Evolutionary conservation across 2,797 vertebrate species (phyloP), one percentile per base, ranked within the genome.

Genomic region (Muscicapa comitata): DNA sequence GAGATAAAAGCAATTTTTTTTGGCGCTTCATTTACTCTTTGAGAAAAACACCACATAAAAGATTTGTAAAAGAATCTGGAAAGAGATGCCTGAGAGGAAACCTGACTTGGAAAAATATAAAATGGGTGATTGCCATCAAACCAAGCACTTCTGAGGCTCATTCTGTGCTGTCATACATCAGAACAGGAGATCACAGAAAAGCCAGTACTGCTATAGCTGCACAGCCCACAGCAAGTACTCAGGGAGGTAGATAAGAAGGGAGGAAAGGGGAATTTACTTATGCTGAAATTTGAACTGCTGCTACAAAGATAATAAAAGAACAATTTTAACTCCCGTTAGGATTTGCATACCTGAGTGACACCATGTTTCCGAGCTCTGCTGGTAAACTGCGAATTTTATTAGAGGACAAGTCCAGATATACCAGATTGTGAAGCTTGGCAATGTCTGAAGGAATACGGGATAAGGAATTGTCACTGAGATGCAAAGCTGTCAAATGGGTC

Each of bases 351-450:
- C 99, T 99, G 99, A 99, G 99, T 99, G 99, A 99, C 97, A 99
- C 99, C 99, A 99, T 99, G 99, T 99, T 99, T 98, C 99, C 99
- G 97, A 99, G 99, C 98, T 99, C 99, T 97, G 99, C 98, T 85
- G 99, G 99, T 98, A 99, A 98, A 98, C 99, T 99, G 98, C 99
- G 99, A 82, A 99, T 99, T 98, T 99, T 99, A 97, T 99, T 99
- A 97, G 99, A 99, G 87, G 99, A 99, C 97, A 99, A 98, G 98
- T 99, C 99, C 98, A 99, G 98, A 98, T 99, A 99, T 90, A 99
- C 98, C 98, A 99, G 98, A 98, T 99, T 99, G 97, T 99, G 99
- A 98, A 99, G 98, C 98, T 99, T 99, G 99, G 99, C 99, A 98
- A 99, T 99, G 98, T 99, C 99, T 97, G 99, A 99, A 97, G 99